Evolutionary conservation across 2,113 vertebrate species (phyloP).

Genomic region (Pagrus major): DNA sequence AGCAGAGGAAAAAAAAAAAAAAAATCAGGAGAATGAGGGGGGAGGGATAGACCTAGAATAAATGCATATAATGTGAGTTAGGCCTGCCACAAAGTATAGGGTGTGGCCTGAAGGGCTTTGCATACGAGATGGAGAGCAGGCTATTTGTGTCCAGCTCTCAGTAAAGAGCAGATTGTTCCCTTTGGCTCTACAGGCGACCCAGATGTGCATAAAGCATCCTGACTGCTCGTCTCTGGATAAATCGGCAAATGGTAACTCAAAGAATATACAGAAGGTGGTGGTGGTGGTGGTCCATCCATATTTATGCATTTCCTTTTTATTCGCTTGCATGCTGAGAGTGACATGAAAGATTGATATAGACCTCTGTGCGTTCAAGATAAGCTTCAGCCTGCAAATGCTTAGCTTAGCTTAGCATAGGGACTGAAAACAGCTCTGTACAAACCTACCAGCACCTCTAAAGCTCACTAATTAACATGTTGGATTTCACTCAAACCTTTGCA

Average conservation of each 20-base stretch:
- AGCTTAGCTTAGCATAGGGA: slow-evolving; percentile 16
- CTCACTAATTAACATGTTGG: background rate
- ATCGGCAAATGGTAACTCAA: slow-evolving; percentile 29
- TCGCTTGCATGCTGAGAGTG: background rate
- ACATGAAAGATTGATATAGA: background rate
- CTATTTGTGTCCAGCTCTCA: slow-evolving; percentile 80
- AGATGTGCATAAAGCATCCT: slow-evolving; percentile 54
- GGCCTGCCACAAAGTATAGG: slow-evolving; percentile 86
- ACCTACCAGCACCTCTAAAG: background rate
- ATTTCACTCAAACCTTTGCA: background rate
- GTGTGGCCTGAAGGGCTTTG: slow-evolving; percentile 80
- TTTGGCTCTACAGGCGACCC: slow-evolving; percentile 51
- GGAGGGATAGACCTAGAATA: slow-evolving; percentile 71
- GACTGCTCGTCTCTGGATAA: slow-evolving; percentile 41
- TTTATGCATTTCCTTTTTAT: slow-evolving; percentile 7
- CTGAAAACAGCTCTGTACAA: background rate
- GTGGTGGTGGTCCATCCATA: background rate
- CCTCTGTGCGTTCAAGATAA: background rate
- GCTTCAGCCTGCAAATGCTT: background rate
- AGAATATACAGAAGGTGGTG: slow-evolving; percentile 10
- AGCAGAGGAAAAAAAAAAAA: slow-evolving; percentile 34
- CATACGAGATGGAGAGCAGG: slow-evolving; percentile 68
- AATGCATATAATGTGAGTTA: slow-evolving; percentile 77
- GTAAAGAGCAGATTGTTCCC: slow-evolving; percentile 66
- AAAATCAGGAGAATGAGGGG: slow-evolving; percentile 34